Conservation (phyloP, 2,888 invertebrate species). For the Mimas tiliae region DNA sequence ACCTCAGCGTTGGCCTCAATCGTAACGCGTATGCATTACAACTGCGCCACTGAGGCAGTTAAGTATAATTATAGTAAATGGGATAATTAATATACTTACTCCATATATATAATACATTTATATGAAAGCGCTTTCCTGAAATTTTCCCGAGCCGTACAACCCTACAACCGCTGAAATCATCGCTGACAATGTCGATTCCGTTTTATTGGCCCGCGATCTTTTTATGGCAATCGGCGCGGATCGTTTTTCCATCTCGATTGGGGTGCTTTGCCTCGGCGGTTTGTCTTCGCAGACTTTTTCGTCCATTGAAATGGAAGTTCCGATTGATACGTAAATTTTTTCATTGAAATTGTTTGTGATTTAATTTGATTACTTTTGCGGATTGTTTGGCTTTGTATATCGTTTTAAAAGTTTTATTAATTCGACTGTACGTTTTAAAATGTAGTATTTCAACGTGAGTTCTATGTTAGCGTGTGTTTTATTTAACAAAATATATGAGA, state of each 20-base stretch:
- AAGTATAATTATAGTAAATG: too few relatives aligned
- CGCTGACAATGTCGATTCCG: conserved; percentile 76
- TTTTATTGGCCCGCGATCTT: conserved; percentile 80
- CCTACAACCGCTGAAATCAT: conserved; percentile 60
- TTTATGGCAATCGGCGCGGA: conserved; percentile 77
- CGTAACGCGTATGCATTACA: too few relatives aligned
- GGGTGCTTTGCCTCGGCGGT: conserved; percentile 61
- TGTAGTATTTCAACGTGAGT: background rate
- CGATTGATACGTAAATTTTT: conserved; percentile 21
- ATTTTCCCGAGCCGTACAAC: conserved; percentile 33
- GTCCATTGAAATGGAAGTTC: conserved; percentile 34
- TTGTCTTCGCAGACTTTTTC: conserved; percentile 46
- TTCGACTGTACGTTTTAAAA: background rate
- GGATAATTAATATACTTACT: too few relatives aligned
- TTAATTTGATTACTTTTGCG: conserved; percentile 14
- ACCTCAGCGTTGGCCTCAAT: too few relatives aligned
- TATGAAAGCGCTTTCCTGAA: too few relatives aligned
- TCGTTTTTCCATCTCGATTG: conserved; percentile 78
- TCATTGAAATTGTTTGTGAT: conserved; percentile 14
- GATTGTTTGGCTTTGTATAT: background rate
- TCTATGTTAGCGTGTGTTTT: too few relatives aligned
- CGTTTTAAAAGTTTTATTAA: background rate
- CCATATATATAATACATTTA: background rate
- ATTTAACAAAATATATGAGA: too few relatives aligned
- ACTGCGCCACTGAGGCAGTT: too few relatives aligned